Base-by-base conservation (phyloP, 92 coral and sea anemone genomes). In the Umimayanthus kanabou region DNA sequence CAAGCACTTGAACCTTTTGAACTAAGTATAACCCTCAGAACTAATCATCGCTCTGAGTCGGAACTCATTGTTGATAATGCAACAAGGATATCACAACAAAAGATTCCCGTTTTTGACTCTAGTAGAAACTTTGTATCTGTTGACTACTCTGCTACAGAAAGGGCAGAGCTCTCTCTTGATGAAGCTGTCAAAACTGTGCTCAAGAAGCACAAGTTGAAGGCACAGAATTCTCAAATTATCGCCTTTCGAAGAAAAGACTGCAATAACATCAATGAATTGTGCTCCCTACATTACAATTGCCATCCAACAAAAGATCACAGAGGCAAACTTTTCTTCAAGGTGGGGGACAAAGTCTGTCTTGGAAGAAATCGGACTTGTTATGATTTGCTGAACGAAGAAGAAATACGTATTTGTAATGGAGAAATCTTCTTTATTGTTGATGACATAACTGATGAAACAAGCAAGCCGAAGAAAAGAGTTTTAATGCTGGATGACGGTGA, bases 271-370 rank as follows among this genome's bases (percentile, higher is more conserved):
- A 91, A 92, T 33, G 92, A 92, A 49, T 69, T 49, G 26, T 92
- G 94, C 26, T 82, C 92, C 4, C 29, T 70, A 0, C 87, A 79
- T 13, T 92, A 89, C 74, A 89, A 89, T 10, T 0, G 4, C 0
- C 94, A 92, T 22, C 22, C 81, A 40, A 85, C 84, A 20, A 89
- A 22, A 86, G 85, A 92, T 47, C 58, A 39, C 53, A 83, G 71
- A 1, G 81, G 85, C 20, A 88, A 76, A 75, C 77, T 55, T 9
- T 39, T 47, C 43, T 88, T 85, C 66, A 67, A n/a, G 50, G 50
- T 42, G 16, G 91, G 93, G 2, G 93, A 91, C 84, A 91, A 91
- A 29, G 67, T 91, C 49, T 91, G 93, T 81, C 39, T 91, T 20
- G 74, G 90, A 33, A 88, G 83, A 14, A 91, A 89, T 55, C 5